A percentile compares a stretch with the other conserved stretches of the same genome.
Evolutionary conservation across 2,888 invertebrate genomes (phyloP).

Genomic region (Scaeva pyrastri): DNA sequence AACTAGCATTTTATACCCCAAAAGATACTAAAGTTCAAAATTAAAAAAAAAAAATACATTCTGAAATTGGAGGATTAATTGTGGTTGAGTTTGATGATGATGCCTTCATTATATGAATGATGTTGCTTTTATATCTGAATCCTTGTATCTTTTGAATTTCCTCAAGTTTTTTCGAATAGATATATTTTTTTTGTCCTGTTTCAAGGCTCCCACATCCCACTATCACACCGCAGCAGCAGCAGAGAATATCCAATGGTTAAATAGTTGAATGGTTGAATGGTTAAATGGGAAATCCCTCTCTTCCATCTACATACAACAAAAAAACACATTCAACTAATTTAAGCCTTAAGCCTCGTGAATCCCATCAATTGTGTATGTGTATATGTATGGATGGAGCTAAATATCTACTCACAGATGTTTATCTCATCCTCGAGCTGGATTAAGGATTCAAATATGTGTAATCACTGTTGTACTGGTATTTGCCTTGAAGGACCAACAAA

Average conservation of each 20-base stretch:
- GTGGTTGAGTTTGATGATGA: not conserved
- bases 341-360: not conserved
- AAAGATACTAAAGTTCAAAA: not conserved
- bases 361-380: slow-evolving; percentile 3
- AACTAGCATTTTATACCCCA: not conserved
- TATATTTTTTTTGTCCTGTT: not conserved
- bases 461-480: slow-evolving; percentile 32
- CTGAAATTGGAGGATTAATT: not conserved
- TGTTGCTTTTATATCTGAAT: no score
- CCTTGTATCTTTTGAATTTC: slow-evolving; percentile 1
- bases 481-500: slow-evolving; percentile 43
- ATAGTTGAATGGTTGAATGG: not conserved
- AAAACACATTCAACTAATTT: slow-evolving; percentile 4
- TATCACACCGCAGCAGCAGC: not conserved
- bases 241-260: not conserved
- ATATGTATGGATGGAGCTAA: no score
- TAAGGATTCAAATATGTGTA: slow-evolving; percentile 17
- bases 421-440: not conserved
- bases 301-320: no score
- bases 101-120: not conserved
- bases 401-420: slow-evolving; percentile 8
- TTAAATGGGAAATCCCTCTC: no score
- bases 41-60: not conserved
- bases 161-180: not conserved
- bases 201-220: not conserved